Evolutionary conservation across 2,888 invertebrate species (phyloP).

Genomic region (Tipula helvola): DNA sequence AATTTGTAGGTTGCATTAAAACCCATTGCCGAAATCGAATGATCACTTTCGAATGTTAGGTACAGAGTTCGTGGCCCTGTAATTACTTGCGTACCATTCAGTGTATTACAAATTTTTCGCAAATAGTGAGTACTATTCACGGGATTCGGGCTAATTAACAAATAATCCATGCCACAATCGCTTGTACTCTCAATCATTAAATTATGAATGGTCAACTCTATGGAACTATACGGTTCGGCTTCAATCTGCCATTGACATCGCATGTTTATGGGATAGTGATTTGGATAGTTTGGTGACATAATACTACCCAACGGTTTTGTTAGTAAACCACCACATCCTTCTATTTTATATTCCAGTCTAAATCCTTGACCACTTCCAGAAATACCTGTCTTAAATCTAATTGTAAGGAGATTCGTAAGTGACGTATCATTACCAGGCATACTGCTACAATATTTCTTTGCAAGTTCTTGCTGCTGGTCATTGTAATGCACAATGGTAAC

Average conservation of each 20-base stretch:
- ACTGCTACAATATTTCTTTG: slow-evolving; percentile 21
- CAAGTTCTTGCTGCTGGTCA: slow-evolving; percentile 32
- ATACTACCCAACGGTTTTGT: slow-evolving; percentile 43
- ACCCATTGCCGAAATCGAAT: slow-evolving; percentile 43
- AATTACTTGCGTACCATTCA: slow-evolving; percentile 30
- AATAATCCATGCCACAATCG: slow-evolving; percentile 43
- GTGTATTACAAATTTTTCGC: slow-evolving; percentile 46
- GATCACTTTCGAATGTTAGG: slow-evolving; percentile 52
- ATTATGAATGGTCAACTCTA: slow-evolving; percentile 50
- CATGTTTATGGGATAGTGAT: slow-evolving; percentile 41
- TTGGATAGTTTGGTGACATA: slow-evolving; percentile 51
- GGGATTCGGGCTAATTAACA: neutral
- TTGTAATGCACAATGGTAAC: slow-evolving; percentile 35
- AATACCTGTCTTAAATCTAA: slow-evolving; percentile 48
- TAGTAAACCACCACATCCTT: slow-evolving; percentile 64
- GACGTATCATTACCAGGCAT: slow-evolving; percentile 21
- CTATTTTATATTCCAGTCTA: slow-evolving; percentile 65
- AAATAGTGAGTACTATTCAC: slow-evolving; percentile 42
- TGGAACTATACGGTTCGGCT: slow-evolving; percentile 47
- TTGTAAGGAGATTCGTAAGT: slow-evolving; percentile 30
- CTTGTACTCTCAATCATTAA: slow-evolving; percentile 45
- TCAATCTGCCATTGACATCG: slow-evolving; percentile 69
- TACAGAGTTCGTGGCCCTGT: slow-evolving; percentile 54
- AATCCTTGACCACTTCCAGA: slow-evolving; percentile 52
- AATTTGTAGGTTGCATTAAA: slow-evolving; percentile 49